Percentiles rank a stretch among this genome's conserved stretches.
These are phyloP conservation scores for Ceratoteleas bidentatus DNA, from an alignment of 1,140 invertebrate genomes.

Conservation along the genomic window DNA sequence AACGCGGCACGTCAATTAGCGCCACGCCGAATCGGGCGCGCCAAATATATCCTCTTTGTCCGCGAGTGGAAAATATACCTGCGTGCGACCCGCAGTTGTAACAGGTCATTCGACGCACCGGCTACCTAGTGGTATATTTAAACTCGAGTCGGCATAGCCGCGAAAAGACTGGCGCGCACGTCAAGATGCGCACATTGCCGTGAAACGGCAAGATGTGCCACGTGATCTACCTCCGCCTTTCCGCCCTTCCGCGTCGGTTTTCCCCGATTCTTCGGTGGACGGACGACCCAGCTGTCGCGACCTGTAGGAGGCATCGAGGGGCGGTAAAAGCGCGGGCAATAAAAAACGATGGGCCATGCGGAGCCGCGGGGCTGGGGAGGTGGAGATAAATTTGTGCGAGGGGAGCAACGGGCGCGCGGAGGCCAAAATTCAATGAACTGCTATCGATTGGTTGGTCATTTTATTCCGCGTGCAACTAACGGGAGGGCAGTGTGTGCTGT, in stretches of 20 bases:
- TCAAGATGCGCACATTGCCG: slow-evolving; percentile 70
- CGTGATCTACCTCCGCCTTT: slow-evolving; percentile 69
- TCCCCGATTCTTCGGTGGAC: no score
- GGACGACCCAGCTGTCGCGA: slow-evolving; percentile 37
- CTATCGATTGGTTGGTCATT: slow-evolving; percentile 78
- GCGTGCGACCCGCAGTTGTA: slow-evolving; percentile 55
- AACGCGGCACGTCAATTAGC: slow-evolving; percentile 19
- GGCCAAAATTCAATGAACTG: slow-evolving; percentile 78
- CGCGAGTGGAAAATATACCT: slow-evolving; percentile 46
- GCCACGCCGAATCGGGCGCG: slow-evolving; percentile 7
- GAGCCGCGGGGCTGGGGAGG: slow-evolving; percentile 44
- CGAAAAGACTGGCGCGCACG: slow-evolving; percentile 70
- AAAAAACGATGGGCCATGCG: slow-evolving; percentile 57
- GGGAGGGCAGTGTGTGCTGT: no score
- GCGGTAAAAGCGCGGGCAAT: slow-evolving; percentile 40
- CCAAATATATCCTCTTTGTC: slow-evolving; percentile 57
- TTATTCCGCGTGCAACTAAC: slow-evolving; percentile 63
- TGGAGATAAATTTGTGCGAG: slow-evolving; percentile 64
- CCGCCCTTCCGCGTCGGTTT: no score
- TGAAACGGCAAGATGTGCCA: slow-evolving; percentile 73
- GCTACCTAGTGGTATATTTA: slow-evolving; percentile 72
- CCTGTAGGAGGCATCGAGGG: slow-evolving; percentile 50
- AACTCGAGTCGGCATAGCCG: slow-evolving; percentile 68
- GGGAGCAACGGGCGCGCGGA: slow-evolving; percentile 50
- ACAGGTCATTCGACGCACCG: slow-evolving; percentile 52